Percentiles rank a stretch among this genome's conserved stretches.
Conservation (phyloP, 2,888 invertebrate species). For the Coelopa pilipes region DNA sequence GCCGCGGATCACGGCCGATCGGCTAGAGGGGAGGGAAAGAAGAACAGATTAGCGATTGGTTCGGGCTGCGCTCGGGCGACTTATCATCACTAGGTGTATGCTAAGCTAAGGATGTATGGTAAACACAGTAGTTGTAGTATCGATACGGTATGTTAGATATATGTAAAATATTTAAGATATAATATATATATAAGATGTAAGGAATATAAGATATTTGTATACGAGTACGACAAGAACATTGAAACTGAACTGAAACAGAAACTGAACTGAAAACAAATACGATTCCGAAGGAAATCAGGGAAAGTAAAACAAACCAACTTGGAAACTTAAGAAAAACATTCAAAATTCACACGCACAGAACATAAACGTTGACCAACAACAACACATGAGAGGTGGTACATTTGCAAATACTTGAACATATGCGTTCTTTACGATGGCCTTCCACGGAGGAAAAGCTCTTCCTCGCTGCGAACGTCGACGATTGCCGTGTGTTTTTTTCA, state of each 20-base stretch:
- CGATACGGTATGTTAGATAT: too few relatives aligned
- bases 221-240: too few relatives aligned
- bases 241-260: too few relatives aligned
- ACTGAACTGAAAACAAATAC: too few relatives aligned
- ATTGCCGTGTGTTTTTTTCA: constrained; percentile 11
- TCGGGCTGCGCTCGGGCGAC: too few relatives aligned
- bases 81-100: too few relatives aligned
- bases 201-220: neutral
- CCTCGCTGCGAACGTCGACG: constrained; percentile 6
- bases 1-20: constrained; percentile 96
- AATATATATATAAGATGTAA: neutral
- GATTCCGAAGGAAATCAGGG: too few relatives aligned
- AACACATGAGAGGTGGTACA: constrained; percentile 62
- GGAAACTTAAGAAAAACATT: constrained; percentile 34
- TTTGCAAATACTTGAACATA: neutral
- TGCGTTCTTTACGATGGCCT: neutral
- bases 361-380: constrained; percentile 56
- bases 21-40: constrained; percentile 70
- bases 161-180: too few relatives aligned
- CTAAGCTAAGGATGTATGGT: too few relatives aligned
- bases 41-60: constrained; percentile 11
- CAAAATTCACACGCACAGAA: constrained; percentile 62
- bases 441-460: neutral
- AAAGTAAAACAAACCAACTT: constrained; percentile 36
- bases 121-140: too few relatives aligned